Evolutionary conservation across 1,140 invertebrate species (phyloP), one percentile per base, ranked within the genome.

Genomic region (Hermetia illucens): DNA sequence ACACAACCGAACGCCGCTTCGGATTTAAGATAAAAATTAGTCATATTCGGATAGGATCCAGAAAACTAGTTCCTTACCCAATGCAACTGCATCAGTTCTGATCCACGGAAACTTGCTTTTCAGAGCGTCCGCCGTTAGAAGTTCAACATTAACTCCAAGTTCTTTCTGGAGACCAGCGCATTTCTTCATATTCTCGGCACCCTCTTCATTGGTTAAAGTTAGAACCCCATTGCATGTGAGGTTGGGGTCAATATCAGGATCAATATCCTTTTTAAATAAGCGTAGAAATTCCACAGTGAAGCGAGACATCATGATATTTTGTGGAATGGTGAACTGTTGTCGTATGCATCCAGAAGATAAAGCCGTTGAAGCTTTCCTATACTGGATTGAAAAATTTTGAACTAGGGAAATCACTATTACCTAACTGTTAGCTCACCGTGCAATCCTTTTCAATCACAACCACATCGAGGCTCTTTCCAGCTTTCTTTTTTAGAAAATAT

Each of bases 291-390:
- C 79, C 27, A 82, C 74, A 29, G 79, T 75, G 64, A 74, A 91
- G 44, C 89, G 51, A 0, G 90, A 85, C 70, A 96, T 79, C 52
- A 82, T 63, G 39, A 96, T 82, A 65, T 94, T 93, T 68, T 96
- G 90, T 43, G 77, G 71, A 1, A 90, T 50, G 9, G 85, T 83
- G 66, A 91, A 96, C 58, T 96, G 92, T 53, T 93, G 89, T 24
- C 85, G 68, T 34, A 96, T 62, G 5, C 82, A 81, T 37, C 87
- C 88, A 29, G 75, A 69, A 6, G 87, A 88, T 40, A 88, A 57
- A 46, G 75, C 72, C 18, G 82, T 79, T 15, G 85, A 79, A 17
- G 72, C 69, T 50, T 70, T 62, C 27, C 71, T 64, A 57, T 87
- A 91, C 85, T 93, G 61, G 37, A 74, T 67, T 37, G 48, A 58